Base-by-base conservation (phyloP, 37 sponge, comb jelly and placozoan genomes). In the Theonella swinhoei region DNA sequence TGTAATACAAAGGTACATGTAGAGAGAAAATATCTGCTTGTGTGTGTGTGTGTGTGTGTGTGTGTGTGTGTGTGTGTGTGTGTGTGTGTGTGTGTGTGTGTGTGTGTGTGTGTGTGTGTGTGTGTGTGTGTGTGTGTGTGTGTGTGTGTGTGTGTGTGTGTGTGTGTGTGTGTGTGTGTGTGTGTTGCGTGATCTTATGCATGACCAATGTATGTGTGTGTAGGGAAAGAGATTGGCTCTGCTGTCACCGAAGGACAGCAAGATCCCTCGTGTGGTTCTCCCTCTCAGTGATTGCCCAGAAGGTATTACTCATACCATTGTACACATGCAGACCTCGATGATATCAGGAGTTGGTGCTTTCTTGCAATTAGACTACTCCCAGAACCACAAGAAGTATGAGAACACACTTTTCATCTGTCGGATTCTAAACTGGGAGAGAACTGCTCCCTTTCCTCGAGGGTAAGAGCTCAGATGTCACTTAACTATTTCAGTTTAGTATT, bases 241-340 rank as follows among this genome's bases (percentile, higher is more conserved):
- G n/a, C 72, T 97, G 41, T 84, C 88, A 64, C 99, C 99, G 43
- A 75, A 62, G 31, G 99, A 98, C 43, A 43, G 54, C 40, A 68
- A 91, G 14, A 26, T 94, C 0, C 99, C 99, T 19, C 80, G 99
- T 2, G 69, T 96, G 17, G 24, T 94, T 9, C 72, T 96, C 11
- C 93, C 99, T 39, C 77, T 98, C 3, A 19, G 30, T 28, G 84
- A 94, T 39, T 91, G 91, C 43, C 99, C 99, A 35, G 60, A 84
- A 76, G 86, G 93, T 87, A 62, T 42, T 5, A 3, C 37, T 1
- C 37, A 72, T 64, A 14, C 54, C 62, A 2, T 25, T 38, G n/a
- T 62, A 26, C 69, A 0, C 1, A n/a, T n/a, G n/a, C n/a, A n/a
- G n/a, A n/a, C n/a, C n/a, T n/a, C n/a, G n/a, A n/a, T n/a, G n/a